These are phyloP conservation scores for Athalia cordata DNA, from an alignment of 2,888 invertebrate genomes.

Conservation along the genomic window DNA sequence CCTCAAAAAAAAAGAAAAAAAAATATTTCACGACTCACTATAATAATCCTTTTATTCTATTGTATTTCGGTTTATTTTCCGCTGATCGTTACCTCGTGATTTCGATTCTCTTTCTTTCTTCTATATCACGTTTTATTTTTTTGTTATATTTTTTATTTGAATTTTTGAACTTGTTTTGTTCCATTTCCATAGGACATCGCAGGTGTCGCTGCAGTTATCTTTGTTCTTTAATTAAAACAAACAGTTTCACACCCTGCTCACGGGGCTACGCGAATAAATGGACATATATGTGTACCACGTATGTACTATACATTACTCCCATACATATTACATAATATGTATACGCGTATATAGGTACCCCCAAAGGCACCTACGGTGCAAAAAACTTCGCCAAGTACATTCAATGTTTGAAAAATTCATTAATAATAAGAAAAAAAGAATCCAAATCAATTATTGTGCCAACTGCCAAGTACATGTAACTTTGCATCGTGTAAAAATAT, in stretches of 20 bases:
- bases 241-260: neutral
- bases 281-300: neutral
- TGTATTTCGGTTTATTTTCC: neutral
- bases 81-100: neutral
- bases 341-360: too few species aligned
- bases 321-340: too few species aligned
- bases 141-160: neutral
- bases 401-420: too few species aligned
- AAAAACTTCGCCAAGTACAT: too few species aligned
- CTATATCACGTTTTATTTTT: neutral
- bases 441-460: too few species aligned
- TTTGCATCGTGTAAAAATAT: too few species aligned
- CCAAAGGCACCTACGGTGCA: too few species aligned
- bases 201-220: neutral
- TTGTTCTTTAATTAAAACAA: slow-evolving; percentile 26
- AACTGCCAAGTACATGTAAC: too few species aligned
- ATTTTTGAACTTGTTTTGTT: neutral
- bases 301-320: neutral
- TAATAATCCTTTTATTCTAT: neutral
- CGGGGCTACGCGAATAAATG: too few species aligned
- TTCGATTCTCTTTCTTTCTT: neutral
- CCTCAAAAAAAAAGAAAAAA: neutral
- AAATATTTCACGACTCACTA: neutral
- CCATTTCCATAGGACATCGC: neutral
- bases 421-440: too few species aligned